Evolutionary conservation across 2,888 invertebrate genomes (phyloP).

Genomic region (Hydrotaea cyrtoneurina): DNA sequence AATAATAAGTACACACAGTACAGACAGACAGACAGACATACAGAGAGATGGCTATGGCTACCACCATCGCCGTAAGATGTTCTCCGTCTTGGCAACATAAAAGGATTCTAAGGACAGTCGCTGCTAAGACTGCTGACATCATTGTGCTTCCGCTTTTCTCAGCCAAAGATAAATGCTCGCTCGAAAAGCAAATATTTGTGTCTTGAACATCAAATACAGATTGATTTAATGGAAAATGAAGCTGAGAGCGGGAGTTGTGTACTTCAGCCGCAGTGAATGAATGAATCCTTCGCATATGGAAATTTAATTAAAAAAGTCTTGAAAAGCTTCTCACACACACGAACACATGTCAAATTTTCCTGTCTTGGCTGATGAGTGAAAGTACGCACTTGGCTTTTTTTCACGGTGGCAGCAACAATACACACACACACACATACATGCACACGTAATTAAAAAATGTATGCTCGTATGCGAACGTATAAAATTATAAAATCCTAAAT

Average conservation of each 20-base stretch:
- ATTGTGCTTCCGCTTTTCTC: neutral
- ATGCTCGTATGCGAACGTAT: slow-evolving; percentile 56
- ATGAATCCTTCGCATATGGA: slow-evolving; percentile 30
- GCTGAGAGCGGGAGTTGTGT: slow-evolving; percentile 33
- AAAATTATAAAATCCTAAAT: slow-evolving; percentile 69
- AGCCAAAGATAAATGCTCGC: slow-evolving; percentile 39
- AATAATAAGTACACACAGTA: slow-evolving; percentile 41
- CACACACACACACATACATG: slow-evolving; percentile 14
- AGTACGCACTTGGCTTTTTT: slow-evolving; percentile 9
- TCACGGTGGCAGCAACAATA: slow-evolving; percentile 56
- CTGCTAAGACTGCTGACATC: neutral
- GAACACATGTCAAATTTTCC: slow-evolving; percentile 59
- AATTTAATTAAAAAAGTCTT: slow-evolving; percentile 67
- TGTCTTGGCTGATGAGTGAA: slow-evolving; percentile 12
- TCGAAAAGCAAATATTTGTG: slow-evolving; percentile 60
- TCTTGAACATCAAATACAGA: slow-evolving; percentile 65
- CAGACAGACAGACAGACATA: too few relatives aligned
- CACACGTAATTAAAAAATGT: slow-evolving; percentile 60
- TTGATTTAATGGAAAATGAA: slow-evolving; percentile 65
- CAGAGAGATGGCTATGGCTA: neutral
- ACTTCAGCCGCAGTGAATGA: neutral
- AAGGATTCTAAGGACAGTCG: slow-evolving; percentile 2
- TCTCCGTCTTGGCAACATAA: slow-evolving; percentile 24
- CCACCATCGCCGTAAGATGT: neutral
- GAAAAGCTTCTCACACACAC: slow-evolving; percentile 53